Base-by-base conservation (phyloP, 2,888 invertebrate genomes). In the Drosophila paramelanica region DNA sequence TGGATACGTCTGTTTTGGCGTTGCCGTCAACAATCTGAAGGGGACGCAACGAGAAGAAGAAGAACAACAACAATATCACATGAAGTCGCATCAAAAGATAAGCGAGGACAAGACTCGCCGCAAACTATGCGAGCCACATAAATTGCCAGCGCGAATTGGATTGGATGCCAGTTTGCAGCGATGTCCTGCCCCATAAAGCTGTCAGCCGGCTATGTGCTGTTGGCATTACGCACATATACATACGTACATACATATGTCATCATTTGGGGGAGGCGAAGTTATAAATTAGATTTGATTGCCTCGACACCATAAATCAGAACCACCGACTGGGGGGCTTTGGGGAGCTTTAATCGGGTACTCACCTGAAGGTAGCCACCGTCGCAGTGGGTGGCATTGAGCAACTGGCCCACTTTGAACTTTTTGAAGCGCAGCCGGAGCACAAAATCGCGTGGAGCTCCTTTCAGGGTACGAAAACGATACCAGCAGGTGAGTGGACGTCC, bases 361-460 rank as follows among this genome's bases (percentile, higher is more conserved):
- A 97, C 97, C 96, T 97, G 97, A 94, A 98, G 94, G 90, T 95
- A 97, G 81, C 97, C 97, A 70, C 97, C 97, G 81, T 96, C 95
- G 90, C 98, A 98, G 55, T 96, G 95, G 36, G 97, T 97, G 11
- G 97, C 97, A 92, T 98, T 98, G 80, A 97, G 94, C 85, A 98
- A 93, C 11, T 95, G 95, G 17, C 97, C 97, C 64, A 98, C 97
- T 94, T 98, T 98, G 93, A 98, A 97, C 92, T 97, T 97, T 93
- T 97, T 97, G 93, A 98, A 97, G 76, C 97, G 94, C 81, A 97
- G 95, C 83, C 97, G 94, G 47, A 98, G 93, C 74, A 98, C 97
- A 96, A 97, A 97, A 93, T 98, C 97, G 78, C 97, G 95, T 1
- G 97, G 96, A 23, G 96, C 96, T 4, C 97, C 97, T 73, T 97